Conservation (phyloP, 2,888 invertebrate genomes). For the Cryptocheilus praepositus region DNA sequence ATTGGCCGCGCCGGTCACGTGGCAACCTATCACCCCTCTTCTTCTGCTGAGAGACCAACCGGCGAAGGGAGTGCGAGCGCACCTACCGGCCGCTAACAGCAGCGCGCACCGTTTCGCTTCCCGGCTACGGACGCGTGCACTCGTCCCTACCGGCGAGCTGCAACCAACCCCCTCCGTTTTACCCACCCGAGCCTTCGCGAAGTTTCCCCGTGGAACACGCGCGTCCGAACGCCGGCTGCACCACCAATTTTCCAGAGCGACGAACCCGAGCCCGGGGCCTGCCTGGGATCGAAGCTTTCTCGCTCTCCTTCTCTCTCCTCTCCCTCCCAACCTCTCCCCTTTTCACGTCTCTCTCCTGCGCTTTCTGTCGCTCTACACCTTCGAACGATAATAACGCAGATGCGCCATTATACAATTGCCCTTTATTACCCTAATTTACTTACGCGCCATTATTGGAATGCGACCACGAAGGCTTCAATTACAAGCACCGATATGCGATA, state of each 20-base stretch:
- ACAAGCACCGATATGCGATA: no score
- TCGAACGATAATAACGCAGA: slow-evolving; percentile 20
- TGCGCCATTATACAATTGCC: no score
- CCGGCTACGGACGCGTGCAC: slow-evolving; percentile 40
- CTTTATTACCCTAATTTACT: no score
- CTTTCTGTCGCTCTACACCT: slow-evolving; percentile 32
- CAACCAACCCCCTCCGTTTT: slow-evolving; percentile 49
- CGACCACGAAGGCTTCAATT: no score
- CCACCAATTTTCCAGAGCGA: slow-evolving; percentile 46
- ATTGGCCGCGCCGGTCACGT: slow-evolving; percentile 69
- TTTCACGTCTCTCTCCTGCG: not conserved
- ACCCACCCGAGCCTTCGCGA: slow-evolving; percentile 46
- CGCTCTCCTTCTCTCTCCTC: slow-evolving; percentile 53
- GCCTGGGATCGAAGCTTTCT: slow-evolving; percentile 24
- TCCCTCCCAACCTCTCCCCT: slow-evolving; percentile 46
- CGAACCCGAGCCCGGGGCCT: slow-evolving; percentile 18
- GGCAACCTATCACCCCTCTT: slow-evolving; percentile 53
- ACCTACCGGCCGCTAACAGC: slow-evolving; percentile 63
- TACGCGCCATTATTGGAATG: no score
- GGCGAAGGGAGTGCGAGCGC: slow-evolving; percentile 46
- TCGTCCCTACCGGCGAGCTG: slow-evolving; percentile 41
- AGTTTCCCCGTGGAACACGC: slow-evolving; percentile 9
- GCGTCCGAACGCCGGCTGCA: slow-evolving; percentile 6
- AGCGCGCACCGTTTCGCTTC: slow-evolving; percentile 29
- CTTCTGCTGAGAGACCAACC: slow-evolving; percentile 29